phyloP scores from a whole-genome alignment of 2,113 vertebrate species.

The Vidua macroura region DNA sequence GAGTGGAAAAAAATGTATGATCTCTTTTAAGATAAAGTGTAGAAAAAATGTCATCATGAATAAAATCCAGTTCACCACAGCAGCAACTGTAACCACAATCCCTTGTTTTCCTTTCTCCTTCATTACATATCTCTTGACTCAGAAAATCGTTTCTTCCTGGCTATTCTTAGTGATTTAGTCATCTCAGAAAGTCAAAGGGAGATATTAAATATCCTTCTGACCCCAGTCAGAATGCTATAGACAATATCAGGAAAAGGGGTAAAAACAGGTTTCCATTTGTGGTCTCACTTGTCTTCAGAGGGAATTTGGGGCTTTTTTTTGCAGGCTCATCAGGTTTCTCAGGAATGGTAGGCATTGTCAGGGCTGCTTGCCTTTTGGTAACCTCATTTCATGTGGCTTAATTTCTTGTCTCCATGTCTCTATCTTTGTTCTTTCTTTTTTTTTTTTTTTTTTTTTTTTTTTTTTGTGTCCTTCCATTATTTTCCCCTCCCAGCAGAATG shows the following conservation, averaged over 20 bases:
- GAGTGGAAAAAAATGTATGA: background rate
- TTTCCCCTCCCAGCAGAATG: background rate
- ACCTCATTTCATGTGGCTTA: background rate
- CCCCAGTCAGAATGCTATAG: background rate
- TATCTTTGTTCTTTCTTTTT: background rate
- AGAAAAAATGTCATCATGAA: background rate
- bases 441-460: background rate
- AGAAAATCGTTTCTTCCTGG: background rate
- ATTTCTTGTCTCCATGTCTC: background rate
- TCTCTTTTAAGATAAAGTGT: background rate
- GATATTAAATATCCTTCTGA: background rate
- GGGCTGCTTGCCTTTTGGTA: background rate
- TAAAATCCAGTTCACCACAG: background rate
- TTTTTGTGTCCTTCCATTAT: background rate
- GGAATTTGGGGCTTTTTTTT: background rate
- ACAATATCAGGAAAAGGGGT: background rate
- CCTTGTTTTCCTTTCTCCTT: background rate
- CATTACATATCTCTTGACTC: background rate
- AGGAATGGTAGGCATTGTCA: background rate
- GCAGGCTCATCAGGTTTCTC: background rate
- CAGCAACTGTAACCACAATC: background rate
- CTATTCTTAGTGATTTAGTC: background rate
- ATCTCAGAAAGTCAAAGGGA: background rate
- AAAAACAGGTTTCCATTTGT: background rate
- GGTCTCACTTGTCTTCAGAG: background rate